phyloP scores from a whole-genome alignment of 2,888 invertebrate species.

The Strigamia crassipes region DNA sequence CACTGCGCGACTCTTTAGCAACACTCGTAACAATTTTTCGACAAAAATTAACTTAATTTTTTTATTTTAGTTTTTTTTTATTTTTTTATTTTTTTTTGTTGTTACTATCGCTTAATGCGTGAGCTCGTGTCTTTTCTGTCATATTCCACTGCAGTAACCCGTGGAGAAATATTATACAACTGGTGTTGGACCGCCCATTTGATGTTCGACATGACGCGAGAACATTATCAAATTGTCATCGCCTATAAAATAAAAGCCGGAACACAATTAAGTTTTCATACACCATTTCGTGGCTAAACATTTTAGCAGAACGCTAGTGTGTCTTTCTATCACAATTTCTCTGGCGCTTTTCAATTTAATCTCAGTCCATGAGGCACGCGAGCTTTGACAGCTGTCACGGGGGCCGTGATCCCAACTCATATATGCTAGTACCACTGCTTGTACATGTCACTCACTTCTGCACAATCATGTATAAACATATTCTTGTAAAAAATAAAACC shows the following conservation, averaged over 20 bases:
- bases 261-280: neutral
- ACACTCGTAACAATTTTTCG: neutral
- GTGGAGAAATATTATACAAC: neutral
- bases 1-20: neutral
- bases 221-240: neutral
- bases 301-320: neutral
- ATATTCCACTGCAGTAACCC: neutral
- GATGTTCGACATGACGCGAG: neutral
- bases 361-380: neutral
- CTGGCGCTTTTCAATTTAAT: neutral
- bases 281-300: neutral
- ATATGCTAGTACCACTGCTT: neutral
- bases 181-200: neutral
- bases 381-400: neutral
- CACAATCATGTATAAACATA: neutral
- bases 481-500: neutral
- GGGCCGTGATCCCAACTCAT: neutral
- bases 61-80: no score
- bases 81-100: neutral
- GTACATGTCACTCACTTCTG: neutral
- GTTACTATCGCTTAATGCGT: neutral
- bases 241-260: neutral
- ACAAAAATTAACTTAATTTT: neutral
- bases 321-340: neutral
- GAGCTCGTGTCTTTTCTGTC: neutral